Percentiles rank a stretch among this genome's conserved stretches.
These are phyloP conservation scores for Sinocyclocheilus anophthalmus DNA, from an alignment of 2,113 vertebrate genomes.

Conservation along the genomic window DNA sequence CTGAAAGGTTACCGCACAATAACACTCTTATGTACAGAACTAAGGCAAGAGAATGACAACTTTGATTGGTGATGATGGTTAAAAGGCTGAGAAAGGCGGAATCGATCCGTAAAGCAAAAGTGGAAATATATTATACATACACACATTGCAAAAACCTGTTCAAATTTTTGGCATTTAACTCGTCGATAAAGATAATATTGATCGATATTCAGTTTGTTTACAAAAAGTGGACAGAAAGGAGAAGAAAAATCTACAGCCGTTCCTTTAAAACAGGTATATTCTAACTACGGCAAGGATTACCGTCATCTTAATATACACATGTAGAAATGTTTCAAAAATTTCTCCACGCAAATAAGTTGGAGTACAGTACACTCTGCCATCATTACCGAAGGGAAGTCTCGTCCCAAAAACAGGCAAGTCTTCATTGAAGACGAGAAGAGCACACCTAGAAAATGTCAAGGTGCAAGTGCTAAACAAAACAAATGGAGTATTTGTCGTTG, in stretches of 20 bases:
- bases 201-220: slow-evolving; percentile 67
- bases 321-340: slow-evolving; percentile 79
- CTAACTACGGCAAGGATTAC: slow-evolving; percentile 68
- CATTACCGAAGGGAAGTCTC: slow-evolving; percentile 61
- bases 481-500: slow-evolving; percentile 52
- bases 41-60: slow-evolving; percentile 69
- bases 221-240: slow-evolving; percentile 72
- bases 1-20: slow-evolving; percentile 56
- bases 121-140: slow-evolving; percentile 75
- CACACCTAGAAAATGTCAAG: slow-evolving; percentile 63
- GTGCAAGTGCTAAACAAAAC: slow-evolving; percentile 66
- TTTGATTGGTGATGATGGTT: slow-evolving; percentile 59
- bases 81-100: slow-evolving; percentile 63
- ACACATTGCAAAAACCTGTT: slow-evolving; percentile 69
- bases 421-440: slow-evolving; percentile 92
- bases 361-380: slow-evolving; percentile 71
- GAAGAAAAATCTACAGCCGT: slow-evolving; percentile 71
- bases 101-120: slow-evolving; percentile 69
- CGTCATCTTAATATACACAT: slow-evolving; percentile 68
- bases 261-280: slow-evolving; percentile 68
- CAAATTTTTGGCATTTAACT: slow-evolving; percentile 78
- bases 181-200: slow-evolving; percentile 65
- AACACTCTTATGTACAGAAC: slow-evolving; percentile 60
- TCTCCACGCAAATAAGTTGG: slow-evolving; percentile 82
- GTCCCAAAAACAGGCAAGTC: slow-evolving; percentile 77